These are phyloP conservation scores for Craterocephalus amniculus DNA, from an alignment of 2,797 vertebrate genomes.

Conservation along the genomic window DNA sequence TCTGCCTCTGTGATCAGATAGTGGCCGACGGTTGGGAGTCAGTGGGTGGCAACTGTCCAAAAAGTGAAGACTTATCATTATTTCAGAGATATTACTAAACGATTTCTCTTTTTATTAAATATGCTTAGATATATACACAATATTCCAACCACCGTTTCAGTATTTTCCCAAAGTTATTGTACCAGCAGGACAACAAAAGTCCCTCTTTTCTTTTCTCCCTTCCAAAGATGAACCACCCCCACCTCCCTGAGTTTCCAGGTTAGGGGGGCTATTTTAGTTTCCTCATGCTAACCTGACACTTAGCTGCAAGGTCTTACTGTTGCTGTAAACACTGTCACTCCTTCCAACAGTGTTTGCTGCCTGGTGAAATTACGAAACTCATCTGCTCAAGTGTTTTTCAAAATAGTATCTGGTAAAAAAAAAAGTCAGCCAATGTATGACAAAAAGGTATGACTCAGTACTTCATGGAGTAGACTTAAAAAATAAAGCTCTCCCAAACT, in stretches of 20 bases:
- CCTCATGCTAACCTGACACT: constrained; percentile 65
- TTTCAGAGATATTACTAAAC: not conserved
- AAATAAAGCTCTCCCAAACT: constrained; percentile 6
- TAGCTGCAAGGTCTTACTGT: constrained; percentile 32
- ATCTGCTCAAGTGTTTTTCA: not conserved
- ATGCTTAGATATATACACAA: not conserved
- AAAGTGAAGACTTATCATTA: not conserved
- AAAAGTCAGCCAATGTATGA: not conserved
- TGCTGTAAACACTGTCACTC: constrained; percentile 55
- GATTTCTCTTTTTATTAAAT: not conserved
- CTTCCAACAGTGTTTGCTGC: constrained; percentile 36
- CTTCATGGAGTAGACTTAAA: not conserved
- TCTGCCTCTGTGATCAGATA: constrained; percentile 22
- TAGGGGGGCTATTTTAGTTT: constrained; percentile 65
- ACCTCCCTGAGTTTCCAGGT: constrained; percentile 40
- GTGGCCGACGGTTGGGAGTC: not conserved
- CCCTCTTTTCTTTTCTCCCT: not conserved
- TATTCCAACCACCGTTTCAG: not conserved
- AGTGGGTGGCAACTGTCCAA: not conserved
- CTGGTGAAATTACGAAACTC: constrained; percentile 10
- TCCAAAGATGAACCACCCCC: constrained; percentile 2
- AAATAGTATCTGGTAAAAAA: not conserved
- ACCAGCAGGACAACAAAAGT: not conserved
- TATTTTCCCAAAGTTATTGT: not conserved
- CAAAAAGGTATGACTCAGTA: not conserved